These are phyloP conservation scores for Eulacestoma nigropectus DNA, from an alignment of 2,113 vertebrate species.

Conservation along the genomic window DNA sequence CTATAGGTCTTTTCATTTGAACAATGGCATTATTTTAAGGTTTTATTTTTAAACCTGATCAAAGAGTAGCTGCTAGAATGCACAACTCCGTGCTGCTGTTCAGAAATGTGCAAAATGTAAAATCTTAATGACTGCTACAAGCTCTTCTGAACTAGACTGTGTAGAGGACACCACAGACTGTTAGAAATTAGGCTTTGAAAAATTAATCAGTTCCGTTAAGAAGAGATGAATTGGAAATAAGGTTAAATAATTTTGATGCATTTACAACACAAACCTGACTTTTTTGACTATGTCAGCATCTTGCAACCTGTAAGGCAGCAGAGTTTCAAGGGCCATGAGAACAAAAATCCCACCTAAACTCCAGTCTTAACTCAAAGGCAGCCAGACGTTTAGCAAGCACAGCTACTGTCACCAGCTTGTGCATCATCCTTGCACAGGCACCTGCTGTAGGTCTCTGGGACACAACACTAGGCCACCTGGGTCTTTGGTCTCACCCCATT, in stretches of 20 bases:
- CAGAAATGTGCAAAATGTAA: background rate
- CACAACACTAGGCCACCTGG: background rate
- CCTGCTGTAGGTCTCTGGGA: background rate
- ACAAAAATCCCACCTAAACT: background rate
- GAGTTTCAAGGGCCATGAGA: background rate
- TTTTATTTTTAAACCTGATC: background rate
- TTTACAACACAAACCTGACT: background rate
- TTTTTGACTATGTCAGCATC: background rate
- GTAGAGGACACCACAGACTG: background rate
- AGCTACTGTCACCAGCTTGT: background rate
- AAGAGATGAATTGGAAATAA: background rate
- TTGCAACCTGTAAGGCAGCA: background rate
- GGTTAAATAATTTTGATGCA: background rate
- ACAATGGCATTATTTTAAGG: background rate
- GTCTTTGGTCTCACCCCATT: background rate
- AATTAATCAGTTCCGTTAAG: background rate
- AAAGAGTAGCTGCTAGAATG: background rate
- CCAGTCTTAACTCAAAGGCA: background rate
- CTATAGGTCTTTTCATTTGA: background rate
- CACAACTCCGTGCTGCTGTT: background rate
- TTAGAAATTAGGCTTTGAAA: background rate
- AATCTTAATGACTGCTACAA: background rate
- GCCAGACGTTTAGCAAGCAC: background rate
- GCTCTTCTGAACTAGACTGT: background rate
- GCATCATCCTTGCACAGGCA: background rate